Conservation (phyloP, 2,113 vertebrate species). For the Microtus montanus region DNA sequence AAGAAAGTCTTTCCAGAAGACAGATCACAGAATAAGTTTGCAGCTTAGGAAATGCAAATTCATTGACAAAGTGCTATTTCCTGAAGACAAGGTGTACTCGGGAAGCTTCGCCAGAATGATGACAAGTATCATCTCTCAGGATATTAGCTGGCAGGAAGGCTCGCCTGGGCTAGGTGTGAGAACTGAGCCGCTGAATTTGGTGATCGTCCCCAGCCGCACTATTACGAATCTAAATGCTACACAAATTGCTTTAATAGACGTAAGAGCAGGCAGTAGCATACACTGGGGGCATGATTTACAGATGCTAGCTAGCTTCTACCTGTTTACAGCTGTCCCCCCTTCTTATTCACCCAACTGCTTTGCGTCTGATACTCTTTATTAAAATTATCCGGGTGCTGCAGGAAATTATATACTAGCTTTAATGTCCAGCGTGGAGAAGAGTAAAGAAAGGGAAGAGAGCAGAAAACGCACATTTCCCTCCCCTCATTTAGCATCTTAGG, state of each 20-base stretch:
- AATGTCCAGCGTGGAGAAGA: conserved; percentile 41
- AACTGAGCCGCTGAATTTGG: not conserved
- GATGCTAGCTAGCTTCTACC: conserved; percentile 40
- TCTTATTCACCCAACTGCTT: conserved; percentile 38
- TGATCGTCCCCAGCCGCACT: not conserved
- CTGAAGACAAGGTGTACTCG: conserved; percentile 50
- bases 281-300: conserved; percentile 23
- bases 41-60: conserved; percentile 40
- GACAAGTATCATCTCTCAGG: conserved; percentile 11
- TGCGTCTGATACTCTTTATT: conserved; percentile 59
- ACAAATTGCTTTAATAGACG: conserved; percentile 64
- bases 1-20: conserved; percentile 51
- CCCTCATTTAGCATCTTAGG: conserved; percentile 20
- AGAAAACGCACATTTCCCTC: not conserved
- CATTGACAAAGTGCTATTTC: conserved; percentile 65
- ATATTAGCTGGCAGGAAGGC: not conserved
- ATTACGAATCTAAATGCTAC: conserved; percentile 48
- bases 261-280: conserved; percentile 53
- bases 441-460: not conserved
- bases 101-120: conserved; percentile 3
- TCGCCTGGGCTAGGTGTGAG: not conserved
- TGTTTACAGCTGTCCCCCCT: conserved; percentile 13
- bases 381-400: conserved; percentile 23
- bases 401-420: conserved; percentile 41
- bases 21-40: conserved; percentile 63